Conservation (phyloP, 2,113 vertebrate genomes). For the Poecile atricapillus region DNA sequence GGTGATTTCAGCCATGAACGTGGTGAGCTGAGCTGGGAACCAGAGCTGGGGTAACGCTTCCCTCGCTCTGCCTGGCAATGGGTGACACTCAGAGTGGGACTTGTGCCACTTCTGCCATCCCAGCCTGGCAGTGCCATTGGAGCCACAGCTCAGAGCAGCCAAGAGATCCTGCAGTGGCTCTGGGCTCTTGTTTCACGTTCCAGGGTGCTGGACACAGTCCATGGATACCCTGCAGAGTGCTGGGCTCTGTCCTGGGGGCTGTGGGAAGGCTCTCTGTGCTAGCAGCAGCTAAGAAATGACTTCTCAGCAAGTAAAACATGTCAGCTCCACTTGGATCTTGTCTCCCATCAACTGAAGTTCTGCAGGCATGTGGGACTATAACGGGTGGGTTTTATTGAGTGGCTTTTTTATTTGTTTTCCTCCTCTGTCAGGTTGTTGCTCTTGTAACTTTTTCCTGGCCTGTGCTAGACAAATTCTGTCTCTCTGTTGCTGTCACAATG, state of each 20-base stretch:
- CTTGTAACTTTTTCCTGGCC: neutral
- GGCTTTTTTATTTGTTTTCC: neutral
- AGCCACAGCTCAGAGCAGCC: neutral
- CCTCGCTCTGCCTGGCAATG: neutral
- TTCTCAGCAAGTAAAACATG: neutral
- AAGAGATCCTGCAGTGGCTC: fast-evolving
- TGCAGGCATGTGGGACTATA: neutral
- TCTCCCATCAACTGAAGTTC: neutral
- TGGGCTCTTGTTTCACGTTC: neutral
- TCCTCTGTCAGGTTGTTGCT: neutral
- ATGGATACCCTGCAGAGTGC: fast-evolving
- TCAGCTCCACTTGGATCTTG: neutral
- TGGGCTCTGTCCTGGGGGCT: fast-evolving
- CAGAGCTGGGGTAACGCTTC: neutral
- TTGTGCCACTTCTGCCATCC: neutral
- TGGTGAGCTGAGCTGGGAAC: neutral
- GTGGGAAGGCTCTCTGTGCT: neutral
- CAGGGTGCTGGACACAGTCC: neutral
- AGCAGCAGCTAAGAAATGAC: neutral
- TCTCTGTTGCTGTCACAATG: neutral
- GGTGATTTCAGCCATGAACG: neutral
- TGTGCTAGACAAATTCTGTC: neutral
- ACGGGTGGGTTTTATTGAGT: too few relatives aligned
- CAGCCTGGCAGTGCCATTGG: neutral
- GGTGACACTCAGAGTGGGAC: neutral